Percentiles rank a stretch among this genome's conserved stretches.
These are phyloP conservation scores for Leptinotarsa undecemlineata DNA, from an alignment of 1,140 invertebrate species.

Conservation along the genomic window DNA sequence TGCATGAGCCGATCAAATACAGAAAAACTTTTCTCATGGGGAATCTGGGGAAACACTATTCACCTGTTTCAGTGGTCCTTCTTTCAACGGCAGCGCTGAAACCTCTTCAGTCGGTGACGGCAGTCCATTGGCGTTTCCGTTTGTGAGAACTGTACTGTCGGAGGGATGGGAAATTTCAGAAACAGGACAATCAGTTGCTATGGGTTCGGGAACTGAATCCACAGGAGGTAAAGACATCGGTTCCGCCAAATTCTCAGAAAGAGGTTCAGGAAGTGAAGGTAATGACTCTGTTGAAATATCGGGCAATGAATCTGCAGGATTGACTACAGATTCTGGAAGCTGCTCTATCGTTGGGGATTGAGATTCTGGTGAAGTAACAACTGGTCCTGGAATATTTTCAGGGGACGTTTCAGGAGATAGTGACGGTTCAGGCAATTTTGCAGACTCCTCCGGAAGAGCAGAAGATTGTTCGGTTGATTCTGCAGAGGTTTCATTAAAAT, in stretches of 20 bases:
- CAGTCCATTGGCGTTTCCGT: conserved; percentile 52
- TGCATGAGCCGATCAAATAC: conserved; percentile 2
- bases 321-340: conserved; percentile 8
- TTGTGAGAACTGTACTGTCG: conserved; percentile 43
- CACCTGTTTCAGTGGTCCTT: conserved; percentile 55
- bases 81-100: conserved; percentile 34
- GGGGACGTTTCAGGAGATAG: conserved; percentile 1
- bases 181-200: conserved; percentile 36
- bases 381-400: background rate
- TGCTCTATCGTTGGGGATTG: conserved; percentile 9
- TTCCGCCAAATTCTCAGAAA: conserved; percentile 51
- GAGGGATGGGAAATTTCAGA: conserved; percentile 24
- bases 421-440: conserved; percentile 21
- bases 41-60: conserved; percentile 24
- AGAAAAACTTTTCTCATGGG: background rate
- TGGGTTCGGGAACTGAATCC: conserved; percentile 51
- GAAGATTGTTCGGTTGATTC: background rate
- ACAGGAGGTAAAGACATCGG: conserved; percentile 53
- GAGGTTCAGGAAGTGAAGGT: conserved; percentile 52
- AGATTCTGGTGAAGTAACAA: background rate
- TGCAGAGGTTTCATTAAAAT: background rate
- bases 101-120: conserved; percentile 40
- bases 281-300: conserved; percentile 55
- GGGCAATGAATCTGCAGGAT: conserved; percentile 31
- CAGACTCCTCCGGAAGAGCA: conserved; percentile 12